phyloP scores from a whole-genome alignment of 2,888 invertebrate genomes.

The Pimpla rufipes region DNA sequence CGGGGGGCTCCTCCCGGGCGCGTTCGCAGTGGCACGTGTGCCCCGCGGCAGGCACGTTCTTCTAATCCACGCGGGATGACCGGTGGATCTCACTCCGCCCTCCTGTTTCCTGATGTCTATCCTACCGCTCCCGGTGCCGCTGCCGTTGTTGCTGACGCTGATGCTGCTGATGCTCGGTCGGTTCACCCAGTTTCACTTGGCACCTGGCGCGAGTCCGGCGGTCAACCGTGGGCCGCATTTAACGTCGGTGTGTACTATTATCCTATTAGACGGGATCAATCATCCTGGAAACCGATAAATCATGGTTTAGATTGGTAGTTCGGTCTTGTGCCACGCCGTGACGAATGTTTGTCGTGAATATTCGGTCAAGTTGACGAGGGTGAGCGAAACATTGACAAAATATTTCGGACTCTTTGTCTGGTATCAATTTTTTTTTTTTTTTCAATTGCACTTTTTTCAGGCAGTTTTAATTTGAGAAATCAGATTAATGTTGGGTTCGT shows the following conservation, averaged over 20 bases:
- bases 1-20: slow-evolving; percentile 27
- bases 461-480: too few species aligned
- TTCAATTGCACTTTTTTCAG: too few species aligned
- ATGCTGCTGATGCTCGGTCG: neutral
- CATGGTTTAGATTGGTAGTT: neutral
- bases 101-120: slow-evolving; percentile 57
- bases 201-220: neutral
- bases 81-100: slow-evolving; percentile 61
- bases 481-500: too few species aligned
- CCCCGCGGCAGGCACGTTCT: slow-evolving; percentile 78
- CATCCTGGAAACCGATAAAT: neutral
- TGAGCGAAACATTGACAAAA: too few species aligned
- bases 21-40: slow-evolving; percentile 75
- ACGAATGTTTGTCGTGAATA: too few species aligned
- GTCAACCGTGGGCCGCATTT: neutral
- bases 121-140: neutral
- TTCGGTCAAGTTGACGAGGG: too few species aligned
- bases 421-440: too few species aligned
- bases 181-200: slow-evolving; percentile 53
- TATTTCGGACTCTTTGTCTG: too few species aligned
- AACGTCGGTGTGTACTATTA: neutral
- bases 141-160: neutral
- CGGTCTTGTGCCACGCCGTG: neutral
- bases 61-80: slow-evolving; percentile 78
- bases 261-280: neutral